Evolutionary conservation across 2,888 invertebrate species (phyloP).

Genomic region (Bruchidius siliquastri): DNA sequence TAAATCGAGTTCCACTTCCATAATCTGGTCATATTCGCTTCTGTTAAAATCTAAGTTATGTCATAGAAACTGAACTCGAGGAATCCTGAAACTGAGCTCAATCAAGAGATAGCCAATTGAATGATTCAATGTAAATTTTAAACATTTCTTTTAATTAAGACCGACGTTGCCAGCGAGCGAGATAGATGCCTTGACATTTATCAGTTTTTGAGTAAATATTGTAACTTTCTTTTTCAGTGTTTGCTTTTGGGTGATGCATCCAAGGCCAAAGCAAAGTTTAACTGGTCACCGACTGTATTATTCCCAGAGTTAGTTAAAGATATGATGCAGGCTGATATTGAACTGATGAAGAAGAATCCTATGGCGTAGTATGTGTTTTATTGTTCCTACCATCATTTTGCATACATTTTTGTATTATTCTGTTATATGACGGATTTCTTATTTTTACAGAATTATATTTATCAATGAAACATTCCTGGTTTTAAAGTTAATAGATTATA

Average conservation of each 20-base stretch:
- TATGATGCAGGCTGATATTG: conserved; percentile 90
- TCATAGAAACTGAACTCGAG: no score
- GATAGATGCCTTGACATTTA: no score
- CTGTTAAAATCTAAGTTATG: no score
- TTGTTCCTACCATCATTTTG: no score
- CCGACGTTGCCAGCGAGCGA: no score
- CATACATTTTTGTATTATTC: neutral
- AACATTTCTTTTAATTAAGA: no score
- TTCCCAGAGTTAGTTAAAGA: conserved; percentile 84
- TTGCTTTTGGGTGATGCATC: conserved; percentile 87
- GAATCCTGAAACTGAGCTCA: no score
- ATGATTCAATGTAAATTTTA: no score
- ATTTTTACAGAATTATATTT: neutral
- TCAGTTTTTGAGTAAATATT: neutral
- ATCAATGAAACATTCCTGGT: neutral
- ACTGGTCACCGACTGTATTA: conserved; percentile 82
- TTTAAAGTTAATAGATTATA: neutral
- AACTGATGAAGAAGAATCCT: conserved; percentile 87
- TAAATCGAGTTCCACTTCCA: no score
- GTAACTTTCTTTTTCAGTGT: conserved; percentile 55
- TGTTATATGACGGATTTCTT: no score
- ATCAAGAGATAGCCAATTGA: no score
- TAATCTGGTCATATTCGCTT: no score
- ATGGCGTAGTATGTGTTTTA: conserved; percentile 57
- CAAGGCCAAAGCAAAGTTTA: conserved; percentile 81